Base-by-base conservation (phyloP, 2,797 vertebrate genomes). In the Xiphorhynchus erythropygius region DNA sequence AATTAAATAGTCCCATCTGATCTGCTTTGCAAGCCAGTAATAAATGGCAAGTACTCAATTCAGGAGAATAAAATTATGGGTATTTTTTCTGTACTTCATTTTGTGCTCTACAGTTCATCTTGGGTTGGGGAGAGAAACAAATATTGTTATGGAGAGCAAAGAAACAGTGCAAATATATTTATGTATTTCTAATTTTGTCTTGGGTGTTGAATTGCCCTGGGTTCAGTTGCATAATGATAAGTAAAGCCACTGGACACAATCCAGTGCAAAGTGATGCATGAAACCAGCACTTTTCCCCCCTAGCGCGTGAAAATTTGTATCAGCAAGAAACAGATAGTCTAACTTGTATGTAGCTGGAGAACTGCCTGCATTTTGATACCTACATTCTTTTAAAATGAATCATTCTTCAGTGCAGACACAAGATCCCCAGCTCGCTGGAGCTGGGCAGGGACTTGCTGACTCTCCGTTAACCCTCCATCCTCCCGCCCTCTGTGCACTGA, bases 131-230 rank as follows among this genome's bases (percentile, higher is more conserved):
- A 90, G 42, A 17, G 81, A 95, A 95, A 89, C 50, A 90, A 95
- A 93, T 92, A 94, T 81, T 93, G 86, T 92, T 93, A 56, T 80
- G 94, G 89, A 91, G 89, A 89, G 94, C 57, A 92, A 94, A 84
- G 93, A 96, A 96, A 91, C 87, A 69, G 67, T 77, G 68, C 68
- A 94, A 95, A 96, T 79, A 70, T 94, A 83, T 95, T 87, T 86
- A 50, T 69, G 23, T 79, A 90, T 90, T 96, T 97, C 96, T 96
- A 97, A 97, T 95, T 97, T 95, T 90, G 93, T 95, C 95, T 86
- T 74, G 77, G 68, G 91, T 94, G 78, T 96, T 94, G 93, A 89
- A 71, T 96, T 93, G 87, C 93, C 70, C 79, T 82, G 81, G 95
- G 84, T 95, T 93, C 85, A 93, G 92, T 97, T 97, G 91, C 91